A percentile compares a stretch with the other conserved stretches of the same genome.
Conservation (phyloP, 2,113 vertebrate genomes). For the Nymphicus hollandicus region DNA sequence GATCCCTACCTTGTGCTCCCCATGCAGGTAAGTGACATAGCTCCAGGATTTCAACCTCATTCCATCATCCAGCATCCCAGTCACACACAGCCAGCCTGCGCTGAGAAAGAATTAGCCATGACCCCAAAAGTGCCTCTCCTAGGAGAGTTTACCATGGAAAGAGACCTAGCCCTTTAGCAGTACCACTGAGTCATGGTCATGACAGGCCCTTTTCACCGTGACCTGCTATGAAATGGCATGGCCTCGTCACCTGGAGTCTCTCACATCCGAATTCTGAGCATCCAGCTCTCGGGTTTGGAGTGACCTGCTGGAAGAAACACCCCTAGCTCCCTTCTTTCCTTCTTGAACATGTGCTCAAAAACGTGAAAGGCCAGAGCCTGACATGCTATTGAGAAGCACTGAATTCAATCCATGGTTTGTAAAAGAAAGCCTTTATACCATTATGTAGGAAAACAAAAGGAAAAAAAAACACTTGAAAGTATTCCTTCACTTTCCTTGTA, state of each 20-base stretch:
- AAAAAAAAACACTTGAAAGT: neutral
- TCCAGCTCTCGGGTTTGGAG: neutral
- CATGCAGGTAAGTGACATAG: fast-evolving
- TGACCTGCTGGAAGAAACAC: neutral
- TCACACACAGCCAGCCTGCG: neutral
- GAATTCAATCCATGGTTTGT: neutral
- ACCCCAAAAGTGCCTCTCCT: neutral
- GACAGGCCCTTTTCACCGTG: neutral
- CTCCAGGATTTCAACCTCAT: neutral
- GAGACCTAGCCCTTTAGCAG: neutral
- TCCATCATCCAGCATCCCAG: neutral
- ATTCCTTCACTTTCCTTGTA: neutral
- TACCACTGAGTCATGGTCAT: neutral
- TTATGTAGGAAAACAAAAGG: constrained; percentile 30
- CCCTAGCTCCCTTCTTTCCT: neutral
- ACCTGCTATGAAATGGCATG: neutral
- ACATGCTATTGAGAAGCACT: neutral
- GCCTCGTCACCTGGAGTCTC: neutral
- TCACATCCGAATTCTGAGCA: neutral
- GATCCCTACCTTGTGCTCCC: neutral
- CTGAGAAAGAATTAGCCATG: neutral
- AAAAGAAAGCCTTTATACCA: constrained; percentile 13
- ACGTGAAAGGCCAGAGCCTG: neutral
- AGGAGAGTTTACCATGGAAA: neutral
- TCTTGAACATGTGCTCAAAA: neutral